A percentile compares a stretch with the other conserved stretches of the same genome.
Conservation (phyloP, 2,888 invertebrate genomes). For the Synanthedon formicaeformis region DNA sequence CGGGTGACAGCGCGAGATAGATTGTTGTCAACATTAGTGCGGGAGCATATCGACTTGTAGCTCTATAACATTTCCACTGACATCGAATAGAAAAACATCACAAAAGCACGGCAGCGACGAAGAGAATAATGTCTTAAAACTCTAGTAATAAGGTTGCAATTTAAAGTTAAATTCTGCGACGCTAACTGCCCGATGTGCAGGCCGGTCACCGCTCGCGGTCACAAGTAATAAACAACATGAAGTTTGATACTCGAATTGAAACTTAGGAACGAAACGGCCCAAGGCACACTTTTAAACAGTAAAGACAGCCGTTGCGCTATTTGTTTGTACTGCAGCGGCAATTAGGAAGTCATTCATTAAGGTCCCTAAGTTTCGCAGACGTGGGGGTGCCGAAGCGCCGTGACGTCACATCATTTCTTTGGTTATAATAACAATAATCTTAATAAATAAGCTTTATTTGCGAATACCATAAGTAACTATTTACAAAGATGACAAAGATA, state of each 20-base stretch:
- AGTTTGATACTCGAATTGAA: constrained; percentile 54
- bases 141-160: constrained; percentile 25
- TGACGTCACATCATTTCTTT: constrained; percentile 52
- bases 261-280: constrained; percentile 50
- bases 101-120: constrained; percentile 2
- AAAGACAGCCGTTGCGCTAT: constrained; percentile 41
- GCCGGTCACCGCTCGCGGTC: constrained; percentile 36
- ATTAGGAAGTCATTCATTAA: constrained; percentile 71
- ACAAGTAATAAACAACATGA: constrained; percentile 40
- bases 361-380: constrained; percentile 70
- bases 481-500: too few relatives aligned
- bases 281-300: constrained; percentile 61
- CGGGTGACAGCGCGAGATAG: constrained; percentile 61
- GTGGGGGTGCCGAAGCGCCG: constrained; percentile 59
- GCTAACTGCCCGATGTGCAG: constrained; percentile 30
- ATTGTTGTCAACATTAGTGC: constrained; percentile 67
- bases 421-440: constrained; percentile 26
- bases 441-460: too few relatives aligned
- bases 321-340: constrained; percentile 64
- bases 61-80: constrained; percentile 24
- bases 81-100: not conserved
- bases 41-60: constrained; percentile 61
- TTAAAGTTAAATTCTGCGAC: constrained; percentile 6
- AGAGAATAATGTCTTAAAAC: constrained; percentile 20
- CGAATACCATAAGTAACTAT: too few relatives aligned